Evolutionary conservation across 2,888 invertebrate genomes (phyloP).

Genomic region (Xestobium rufovillosum): DNA sequence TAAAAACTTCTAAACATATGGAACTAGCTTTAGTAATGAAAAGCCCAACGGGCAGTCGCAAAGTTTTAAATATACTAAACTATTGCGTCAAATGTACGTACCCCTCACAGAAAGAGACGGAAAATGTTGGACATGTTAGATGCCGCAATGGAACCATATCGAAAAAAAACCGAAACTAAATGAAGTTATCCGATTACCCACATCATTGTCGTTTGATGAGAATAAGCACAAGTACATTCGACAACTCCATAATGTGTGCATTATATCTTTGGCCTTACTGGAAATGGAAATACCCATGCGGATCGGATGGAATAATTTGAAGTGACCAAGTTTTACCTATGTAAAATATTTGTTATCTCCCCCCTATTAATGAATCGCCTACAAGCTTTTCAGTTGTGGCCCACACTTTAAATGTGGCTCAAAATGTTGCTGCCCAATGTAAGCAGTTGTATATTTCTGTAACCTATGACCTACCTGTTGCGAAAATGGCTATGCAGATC

Average conservation of each 20-base stretch:
- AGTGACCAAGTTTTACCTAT: constrained; percentile 22
- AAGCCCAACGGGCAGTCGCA: constrained; percentile 6
- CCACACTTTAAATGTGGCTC: constrained; percentile 18
- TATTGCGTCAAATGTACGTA: too few relatives aligned
- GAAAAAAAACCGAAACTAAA: too few relatives aligned
- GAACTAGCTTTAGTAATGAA: constrained; percentile 6
- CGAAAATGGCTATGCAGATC: constrained; percentile 15
- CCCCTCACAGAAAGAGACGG: too few relatives aligned
- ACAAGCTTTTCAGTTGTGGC: constrained; percentile 25
- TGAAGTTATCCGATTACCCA: too few relatives aligned
- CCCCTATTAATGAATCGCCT: constrained; percentile 31
- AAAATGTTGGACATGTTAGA: too few relatives aligned
- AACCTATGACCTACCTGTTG: constrained; percentile 8
- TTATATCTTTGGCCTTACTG: too few relatives aligned
- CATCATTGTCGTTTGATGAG: too few relatives aligned
- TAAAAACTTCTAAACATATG: constrained; percentile 10
- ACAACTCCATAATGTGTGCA: too few relatives aligned
- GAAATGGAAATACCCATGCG: too few relatives aligned
- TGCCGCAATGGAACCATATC: too few relatives aligned
- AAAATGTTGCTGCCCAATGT: constrained; percentile 9
- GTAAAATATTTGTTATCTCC: constrained; percentile 28
- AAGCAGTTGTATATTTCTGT: constrained; percentile 8
- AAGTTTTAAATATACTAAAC: constrained; percentile 24
- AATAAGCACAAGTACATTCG: too few relatives aligned
- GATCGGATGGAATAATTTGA: constrained; percentile 24